A percentile compares a stretch with the other conserved stretches of the same genome.
These are phyloP conservation scores for Rhamphomyia laevipes DNA, from an alignment of 2,888 invertebrate species.

Conservation along the genomic window DNA sequence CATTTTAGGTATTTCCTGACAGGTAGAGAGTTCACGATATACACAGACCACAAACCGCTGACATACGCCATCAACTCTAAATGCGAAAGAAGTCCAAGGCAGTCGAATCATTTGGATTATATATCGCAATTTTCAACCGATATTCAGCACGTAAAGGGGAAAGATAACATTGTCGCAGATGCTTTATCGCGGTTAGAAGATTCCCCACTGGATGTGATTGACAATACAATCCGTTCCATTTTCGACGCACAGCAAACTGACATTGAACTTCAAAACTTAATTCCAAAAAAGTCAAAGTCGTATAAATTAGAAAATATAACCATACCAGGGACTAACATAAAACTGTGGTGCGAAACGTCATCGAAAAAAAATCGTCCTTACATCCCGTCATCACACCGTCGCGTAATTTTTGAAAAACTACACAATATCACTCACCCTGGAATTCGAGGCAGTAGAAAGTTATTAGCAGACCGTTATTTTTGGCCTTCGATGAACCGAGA, in stretches of 20 bases:
- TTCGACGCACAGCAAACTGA: no score
- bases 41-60: slow-evolving; percentile 5
- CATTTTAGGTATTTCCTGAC: slow-evolving; percentile 9
- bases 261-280: no score
- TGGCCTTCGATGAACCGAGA: no score
- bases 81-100: no score
- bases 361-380: slow-evolving; percentile 16
- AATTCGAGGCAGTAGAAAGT: slow-evolving; percentile 11
- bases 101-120: background rate
- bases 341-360: background rate
- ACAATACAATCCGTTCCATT: no score
- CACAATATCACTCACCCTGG: slow-evolving; percentile 15
- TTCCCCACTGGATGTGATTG: no score
- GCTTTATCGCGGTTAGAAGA: background rate
- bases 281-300: no score
- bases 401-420: no score
- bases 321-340: background rate
- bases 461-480: no score
- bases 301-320: no score
- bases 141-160: background rate
- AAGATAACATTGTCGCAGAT: background rate
- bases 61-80: no score
- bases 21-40: background rate
- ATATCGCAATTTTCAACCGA: background rate
- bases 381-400: slow-evolving; percentile 11